A percentile compares a stretch with the other conserved stretches of the same genome.
phyloP scores from a whole-genome alignment of 2,888 invertebrate genomes.

The Anorthoa munda region DNA sequence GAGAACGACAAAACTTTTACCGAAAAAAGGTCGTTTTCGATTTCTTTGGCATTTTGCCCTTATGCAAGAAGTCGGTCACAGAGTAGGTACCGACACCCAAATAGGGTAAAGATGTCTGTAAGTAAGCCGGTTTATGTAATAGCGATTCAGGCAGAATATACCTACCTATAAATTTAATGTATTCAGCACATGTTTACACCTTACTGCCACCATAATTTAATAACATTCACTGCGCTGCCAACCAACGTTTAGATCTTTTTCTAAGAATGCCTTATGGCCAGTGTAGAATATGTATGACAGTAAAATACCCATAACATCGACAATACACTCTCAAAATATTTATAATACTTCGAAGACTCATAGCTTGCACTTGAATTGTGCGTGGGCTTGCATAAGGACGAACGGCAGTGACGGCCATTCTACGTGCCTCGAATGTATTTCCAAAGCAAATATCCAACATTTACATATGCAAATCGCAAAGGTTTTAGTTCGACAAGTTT shows the following conservation, averaged over 20 bases:
- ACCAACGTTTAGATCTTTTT: slow-evolving; percentile 43
- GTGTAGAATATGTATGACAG: slow-evolving; percentile 57
- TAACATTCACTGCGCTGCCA: slow-evolving; percentile 16
- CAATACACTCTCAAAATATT: slow-evolving; percentile 62
- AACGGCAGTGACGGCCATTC: slow-evolving; percentile 75
- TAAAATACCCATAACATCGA: slow-evolving; percentile 62
- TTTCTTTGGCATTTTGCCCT: slow-evolving; percentile 61
- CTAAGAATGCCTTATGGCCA: slow-evolving; percentile 25
- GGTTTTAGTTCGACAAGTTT: slow-evolving; percentile 55
- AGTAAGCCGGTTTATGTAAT: neutral
- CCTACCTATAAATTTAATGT: neutral
- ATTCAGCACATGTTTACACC: slow-evolving; percentile 13
- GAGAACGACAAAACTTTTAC: slow-evolving; percentile 45
- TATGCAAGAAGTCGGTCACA: slow-evolving; percentile 50
- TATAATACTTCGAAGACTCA: slow-evolving; percentile 61
- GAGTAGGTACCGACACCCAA: slow-evolving; percentile 18
- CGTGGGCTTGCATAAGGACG: slow-evolving; percentile 83
- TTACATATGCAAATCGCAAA: slow-evolving; percentile 66
- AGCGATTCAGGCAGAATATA: neutral
- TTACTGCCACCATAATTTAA: slow-evolving; percentile 27
- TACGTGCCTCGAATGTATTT: slow-evolving; percentile 79
- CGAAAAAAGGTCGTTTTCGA: slow-evolving; percentile 58
- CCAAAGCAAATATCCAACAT: slow-evolving; percentile 70
- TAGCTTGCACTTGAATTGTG: slow-evolving; percentile 71
- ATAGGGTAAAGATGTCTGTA: slow-evolving; percentile 15